Conservation (phyloP, 1,140 invertebrate genomes). For the Diorhabda sublineata region DNA sequence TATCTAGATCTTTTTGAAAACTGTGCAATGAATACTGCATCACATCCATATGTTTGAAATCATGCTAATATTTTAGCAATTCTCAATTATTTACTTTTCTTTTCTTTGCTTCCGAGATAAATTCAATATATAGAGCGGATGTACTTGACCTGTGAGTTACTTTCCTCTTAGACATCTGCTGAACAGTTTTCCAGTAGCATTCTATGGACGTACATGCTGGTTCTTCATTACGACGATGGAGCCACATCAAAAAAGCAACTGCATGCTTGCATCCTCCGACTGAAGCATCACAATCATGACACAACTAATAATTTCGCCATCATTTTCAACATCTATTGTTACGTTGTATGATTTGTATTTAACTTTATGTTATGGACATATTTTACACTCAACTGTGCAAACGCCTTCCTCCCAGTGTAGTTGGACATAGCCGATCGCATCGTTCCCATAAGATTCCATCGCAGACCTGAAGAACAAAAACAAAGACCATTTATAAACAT, state of each 20-base stretch:
- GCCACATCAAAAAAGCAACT: constrained; percentile 39
- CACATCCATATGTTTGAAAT: too few relatives aligned
- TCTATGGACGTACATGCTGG: constrained; percentile 29
- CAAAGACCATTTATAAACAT: too few relatives aligned
- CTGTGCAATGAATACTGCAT: too few relatives aligned
- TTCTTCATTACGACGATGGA: constrained; percentile 38
- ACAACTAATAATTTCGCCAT: constrained; percentile 21
- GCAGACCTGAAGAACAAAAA: not conserved
- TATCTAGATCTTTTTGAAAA: too few relatives aligned
- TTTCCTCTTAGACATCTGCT: too few relatives aligned
- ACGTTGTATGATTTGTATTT: constrained; percentile 28
- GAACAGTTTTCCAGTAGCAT: constrained; percentile 40
- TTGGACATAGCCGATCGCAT: constrained; percentile 37
- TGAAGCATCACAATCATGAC: constrained; percentile 33
- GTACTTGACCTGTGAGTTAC: too few relatives aligned
- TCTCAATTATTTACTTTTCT: too few relatives aligned
- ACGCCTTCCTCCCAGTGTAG: constrained; percentile 27
- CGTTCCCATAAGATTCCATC: constrained; percentile 25
- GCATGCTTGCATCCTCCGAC: constrained; percentile 36
- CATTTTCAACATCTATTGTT: constrained; percentile 28
- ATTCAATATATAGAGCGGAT: too few relatives aligned
- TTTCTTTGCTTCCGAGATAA: too few relatives aligned
- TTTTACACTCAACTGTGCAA: constrained; percentile 35
- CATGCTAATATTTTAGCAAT: too few relatives aligned
- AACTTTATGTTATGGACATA: constrained; percentile 37